Evolutionary conservation across 1,140 invertebrate species (phyloP), one percentile per base, ranked within the genome.

Genomic region (Oedothorax gibbosus): DNA sequence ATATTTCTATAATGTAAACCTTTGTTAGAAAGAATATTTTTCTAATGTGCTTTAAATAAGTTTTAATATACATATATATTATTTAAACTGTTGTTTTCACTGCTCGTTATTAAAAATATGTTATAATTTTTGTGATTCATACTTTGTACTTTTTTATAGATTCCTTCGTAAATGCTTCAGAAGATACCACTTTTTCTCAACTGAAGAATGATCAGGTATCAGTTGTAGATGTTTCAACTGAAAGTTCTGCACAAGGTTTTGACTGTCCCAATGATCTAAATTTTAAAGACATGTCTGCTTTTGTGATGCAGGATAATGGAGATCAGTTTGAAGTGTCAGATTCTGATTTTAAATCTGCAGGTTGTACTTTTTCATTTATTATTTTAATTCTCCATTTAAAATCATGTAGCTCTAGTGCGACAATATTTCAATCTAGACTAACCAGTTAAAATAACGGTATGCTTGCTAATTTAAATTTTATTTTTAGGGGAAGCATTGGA

Each of bases 401-500:
- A 71, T 49, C 3, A 15, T 71, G 18, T 51, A 14, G 51, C 21
- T 71, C 11, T 53, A 57, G 54, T 57, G 53, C 3, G 12, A 35
- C 35, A 5, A 60, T 60, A 60, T 7, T 60, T n/a, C n/a, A 14
- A 60, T 6, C n/a, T 5, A 60, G 3, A 5, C n/a, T 12, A 60
- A n/a, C n/a, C n/a, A 60, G 3, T 54, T 54, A 20, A 51, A 11
- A 18, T 53, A 53, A 35, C 5, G 5, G 35, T 35, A 35, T 35
- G 35, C 35, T 35, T 35, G 35, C 35, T 35, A 56, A 75, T 3
- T 11, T 57, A 57, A 57, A 9, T 75, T 66, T 54, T 68, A 49
- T 66, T 81, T 71, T 50, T 35, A 81, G 78, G 62, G 10, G 66
- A 69, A 57, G 78, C 56, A 2, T n/a, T 68, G 14, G 66, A 81